Conservation (phyloP, 2,113 vertebrate genomes). For the Antennarius striatus region DNA sequence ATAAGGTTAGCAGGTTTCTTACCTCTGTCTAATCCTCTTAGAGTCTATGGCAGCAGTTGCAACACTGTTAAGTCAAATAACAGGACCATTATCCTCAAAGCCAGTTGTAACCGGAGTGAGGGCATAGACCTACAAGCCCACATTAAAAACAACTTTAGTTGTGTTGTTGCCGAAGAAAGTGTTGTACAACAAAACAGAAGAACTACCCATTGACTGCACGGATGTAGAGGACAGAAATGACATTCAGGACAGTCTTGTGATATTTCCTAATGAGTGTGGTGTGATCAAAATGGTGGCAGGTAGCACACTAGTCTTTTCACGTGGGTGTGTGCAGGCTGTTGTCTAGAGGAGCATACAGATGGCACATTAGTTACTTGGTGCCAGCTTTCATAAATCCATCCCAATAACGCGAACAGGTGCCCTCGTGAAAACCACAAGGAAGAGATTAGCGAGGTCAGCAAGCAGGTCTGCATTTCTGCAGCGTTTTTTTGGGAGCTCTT, state of each 20-base stretch:
- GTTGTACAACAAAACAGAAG: not conserved
- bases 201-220: no score
- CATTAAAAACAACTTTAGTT: not conserved
- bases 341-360: not conserved
- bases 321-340: not conserved
- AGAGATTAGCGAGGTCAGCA: conserved; percentile 64
- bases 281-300: conserved; percentile 4
- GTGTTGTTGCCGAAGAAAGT: not conserved
- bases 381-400: conserved; percentile 31
- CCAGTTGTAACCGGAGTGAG: conserved; percentile 46
- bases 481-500: not conserved
- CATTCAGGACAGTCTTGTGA: no score
- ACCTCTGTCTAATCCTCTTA: conserved; percentile 76
- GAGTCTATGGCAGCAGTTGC: conserved; percentile 44
- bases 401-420: conserved; percentile 15
- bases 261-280: not conserved
- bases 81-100: conserved; percentile 50
- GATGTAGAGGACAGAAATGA: no score
- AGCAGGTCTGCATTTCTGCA: not conserved
- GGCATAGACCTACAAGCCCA: not conserved
- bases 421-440: conserved; percentile 76
- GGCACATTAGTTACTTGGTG: not conserved
- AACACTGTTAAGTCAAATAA: conserved; percentile 53
- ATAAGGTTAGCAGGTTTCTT: conserved; percentile 67
- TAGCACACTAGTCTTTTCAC: not conserved